Percentiles rank a stretch among this genome's conserved stretches.
These are phyloP conservation scores for Trididemnum clinides DNA, from an alignment of 23 tunicate genomes.

Conservation along the genomic window DNA sequence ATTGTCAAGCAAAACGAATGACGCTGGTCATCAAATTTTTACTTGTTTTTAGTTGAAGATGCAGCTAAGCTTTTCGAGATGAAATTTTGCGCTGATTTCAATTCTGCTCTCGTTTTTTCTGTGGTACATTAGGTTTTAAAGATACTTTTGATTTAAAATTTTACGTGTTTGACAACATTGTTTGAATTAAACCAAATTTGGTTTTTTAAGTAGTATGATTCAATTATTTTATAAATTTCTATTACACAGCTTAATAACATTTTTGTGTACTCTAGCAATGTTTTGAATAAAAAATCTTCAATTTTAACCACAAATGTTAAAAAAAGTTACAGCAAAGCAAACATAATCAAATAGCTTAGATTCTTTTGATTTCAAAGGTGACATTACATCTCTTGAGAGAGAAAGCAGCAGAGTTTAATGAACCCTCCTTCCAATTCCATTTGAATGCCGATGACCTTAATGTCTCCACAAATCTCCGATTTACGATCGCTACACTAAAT, in stretches of 20 bases:
- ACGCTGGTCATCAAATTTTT: no score
- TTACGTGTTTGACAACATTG: neutral
- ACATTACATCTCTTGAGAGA: neutral
- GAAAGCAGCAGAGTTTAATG: neutral
- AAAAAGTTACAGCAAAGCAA: neutral
- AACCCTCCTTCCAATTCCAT: neutral
- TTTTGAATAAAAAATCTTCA: neutral
- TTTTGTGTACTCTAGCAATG: no score
- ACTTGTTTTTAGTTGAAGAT: no score
- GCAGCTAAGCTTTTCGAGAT: no score
- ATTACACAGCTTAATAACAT: no score
- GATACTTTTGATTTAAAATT: neutral
- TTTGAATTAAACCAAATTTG: neutral
- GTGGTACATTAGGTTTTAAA: neutral
- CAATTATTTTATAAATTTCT: neutral
- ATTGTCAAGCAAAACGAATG: no score
- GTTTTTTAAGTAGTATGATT: neutral
- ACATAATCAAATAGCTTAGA: neutral
- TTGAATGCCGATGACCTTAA: neutral
- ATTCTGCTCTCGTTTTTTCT: neutral
- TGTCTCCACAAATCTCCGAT: neutral
- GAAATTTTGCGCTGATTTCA: neutral
- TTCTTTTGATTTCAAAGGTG: neutral
- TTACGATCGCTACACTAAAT: neutral
- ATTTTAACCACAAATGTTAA: neutral